Percentiles rank a stretch among this genome's conserved stretches.
phyloP scores from a whole-genome alignment of 1,140 invertebrate genomes.

The Oppia nitens region DNA sequence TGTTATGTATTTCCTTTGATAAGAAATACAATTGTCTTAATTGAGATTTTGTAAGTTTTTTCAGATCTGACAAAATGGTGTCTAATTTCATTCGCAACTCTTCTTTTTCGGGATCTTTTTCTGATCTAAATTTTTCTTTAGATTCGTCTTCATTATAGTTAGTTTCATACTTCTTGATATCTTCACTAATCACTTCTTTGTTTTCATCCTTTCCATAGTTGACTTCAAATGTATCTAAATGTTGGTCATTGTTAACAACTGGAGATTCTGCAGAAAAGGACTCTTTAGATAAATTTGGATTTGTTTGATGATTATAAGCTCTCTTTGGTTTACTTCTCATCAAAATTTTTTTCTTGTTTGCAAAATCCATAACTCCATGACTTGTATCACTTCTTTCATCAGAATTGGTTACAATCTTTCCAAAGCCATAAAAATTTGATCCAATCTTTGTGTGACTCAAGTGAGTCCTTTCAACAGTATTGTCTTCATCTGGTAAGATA shows the following conservation, averaged over 20 bases:
- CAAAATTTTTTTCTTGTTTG: not conserved
- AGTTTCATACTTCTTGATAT: not conserved
- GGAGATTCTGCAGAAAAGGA: slow-evolving; percentile 7
- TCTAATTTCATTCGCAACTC: not conserved
- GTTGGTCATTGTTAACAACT: slow-evolving; percentile 6
- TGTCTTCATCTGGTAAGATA: slow-evolving; percentile 16
- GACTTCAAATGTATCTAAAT: not conserved
- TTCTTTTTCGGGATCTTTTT: not conserved
- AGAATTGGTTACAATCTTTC: not conserved
- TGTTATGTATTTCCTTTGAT: too few relatives aligned
- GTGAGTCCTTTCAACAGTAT: slow-evolving; percentile 15
- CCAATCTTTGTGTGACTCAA: slow-evolving; percentile 2
- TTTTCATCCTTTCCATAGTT: not conserved
- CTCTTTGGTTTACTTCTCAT: not conserved
- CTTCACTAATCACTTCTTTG: not conserved
- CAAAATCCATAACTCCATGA: not conserved
- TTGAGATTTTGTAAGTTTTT: too few relatives aligned
- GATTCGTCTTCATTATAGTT: not conserved
- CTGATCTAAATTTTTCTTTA: not conserved
- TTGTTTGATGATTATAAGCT: not conserved
- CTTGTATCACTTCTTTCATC: slow-evolving; percentile 10
- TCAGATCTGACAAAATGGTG: slow-evolving; percentile 24
- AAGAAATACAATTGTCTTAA: too few relatives aligned
- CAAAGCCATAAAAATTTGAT: not conserved
- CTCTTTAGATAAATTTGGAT: slow-evolving; percentile 2